Conservation (phyloP, 2,888 invertebrate species). For the Malthinus seriepunctatus region DNA sequence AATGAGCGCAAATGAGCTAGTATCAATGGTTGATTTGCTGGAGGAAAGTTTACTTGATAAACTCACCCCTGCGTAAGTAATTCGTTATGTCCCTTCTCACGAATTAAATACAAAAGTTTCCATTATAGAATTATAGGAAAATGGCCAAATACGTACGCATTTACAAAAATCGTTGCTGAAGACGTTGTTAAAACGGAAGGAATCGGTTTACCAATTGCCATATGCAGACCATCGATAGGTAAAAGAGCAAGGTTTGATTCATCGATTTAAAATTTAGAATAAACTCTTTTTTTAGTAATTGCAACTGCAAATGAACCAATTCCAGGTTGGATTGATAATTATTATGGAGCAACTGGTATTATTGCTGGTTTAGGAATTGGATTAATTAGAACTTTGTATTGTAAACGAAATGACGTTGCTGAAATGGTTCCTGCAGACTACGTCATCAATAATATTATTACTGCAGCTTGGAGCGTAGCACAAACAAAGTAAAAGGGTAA, state of each 20-base stretch:
- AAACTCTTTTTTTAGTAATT: slow-evolving; percentile 42
- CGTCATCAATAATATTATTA: slow-evolving; percentile 64
- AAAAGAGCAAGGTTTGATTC: too few relatives aligned
- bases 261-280: too few relatives aligned
- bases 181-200: slow-evolving; percentile 59
- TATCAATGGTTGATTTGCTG: slow-evolving; percentile 40
- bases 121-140: slow-evolving; percentile 52
- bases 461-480: slow-evolving; percentile 59
- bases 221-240: slow-evolving; percentile 62
- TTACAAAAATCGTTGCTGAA: slow-evolving; percentile 74
- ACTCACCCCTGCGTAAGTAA: slow-evolving; percentile 42
- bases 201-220: slow-evolving; percentile 61
- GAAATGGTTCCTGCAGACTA: slow-evolving; percentile 71
- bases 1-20: slow-evolving; percentile 54
- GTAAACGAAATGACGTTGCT: slow-evolving; percentile 56
- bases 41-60: slow-evolving; percentile 50
- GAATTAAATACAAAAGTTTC: slow-evolving; percentile 35
- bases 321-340: slow-evolving; percentile 70
- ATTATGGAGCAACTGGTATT: slow-evolving; percentile 67
- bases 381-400: slow-evolving; percentile 61
- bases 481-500: slow-evolving; percentile 51
- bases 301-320: slow-evolving; percentile 50
- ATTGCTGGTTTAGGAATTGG: slow-evolving; percentile 58
- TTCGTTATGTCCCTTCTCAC: background rate
- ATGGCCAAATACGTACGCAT: slow-evolving; percentile 75